Evolutionary conservation across 2,888 invertebrate species (phyloP), one percentile per base, ranked within the genome.

Genomic region (Phortica okadai): DNA sequence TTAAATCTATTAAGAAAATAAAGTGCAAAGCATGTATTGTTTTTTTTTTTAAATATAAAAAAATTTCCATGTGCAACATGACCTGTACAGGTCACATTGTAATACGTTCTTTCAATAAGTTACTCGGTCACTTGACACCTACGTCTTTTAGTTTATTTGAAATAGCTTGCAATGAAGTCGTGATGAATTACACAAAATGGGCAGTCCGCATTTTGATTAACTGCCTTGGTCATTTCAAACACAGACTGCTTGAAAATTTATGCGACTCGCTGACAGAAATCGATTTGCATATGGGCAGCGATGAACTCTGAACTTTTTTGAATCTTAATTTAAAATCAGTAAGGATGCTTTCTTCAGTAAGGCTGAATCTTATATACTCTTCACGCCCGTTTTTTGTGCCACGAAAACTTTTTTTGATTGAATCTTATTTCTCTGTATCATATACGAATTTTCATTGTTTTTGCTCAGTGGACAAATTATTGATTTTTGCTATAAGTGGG

Each of bases 191-290:
- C 8, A 58, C 58, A 16, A 58, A 58, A 58, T 58, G 58, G 58
- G 58, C 16, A 8, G n/a, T 21, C 14, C n/a, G 14, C 14, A 14
- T 42, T 67, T 67, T 67, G 67, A 67, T 67, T 67, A 67, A 67
- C n/a, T 67, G 67, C 67, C 33, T 33, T 33, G 33, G 33, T 1
- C 64, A 8, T 67, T 44, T n/a, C 67, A 67, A 67, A 44, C 42
- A n/a, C 66, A 67, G n/a, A 67, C 42, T n/a, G n/a, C 10, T 41
- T 25, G 66, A 11, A 16, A 67, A 67, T 67, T 67, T 67, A 67
- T 67, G 44, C n/a, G n/a, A 5, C n/a, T n/a, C 3, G 16, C 41
- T 41, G 64, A 5, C 25, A 41, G 6, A 14, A 64, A 14, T 14
- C 50, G 50, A 50, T 50, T 50, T 50, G 33, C 8, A 33, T 5